Percentiles rank a stretch among this genome's conserved stretches.
Evolutionary conservation across 2,797 vertebrate genomes (phyloP).

Genomic region (Mico argentatus): DNA sequence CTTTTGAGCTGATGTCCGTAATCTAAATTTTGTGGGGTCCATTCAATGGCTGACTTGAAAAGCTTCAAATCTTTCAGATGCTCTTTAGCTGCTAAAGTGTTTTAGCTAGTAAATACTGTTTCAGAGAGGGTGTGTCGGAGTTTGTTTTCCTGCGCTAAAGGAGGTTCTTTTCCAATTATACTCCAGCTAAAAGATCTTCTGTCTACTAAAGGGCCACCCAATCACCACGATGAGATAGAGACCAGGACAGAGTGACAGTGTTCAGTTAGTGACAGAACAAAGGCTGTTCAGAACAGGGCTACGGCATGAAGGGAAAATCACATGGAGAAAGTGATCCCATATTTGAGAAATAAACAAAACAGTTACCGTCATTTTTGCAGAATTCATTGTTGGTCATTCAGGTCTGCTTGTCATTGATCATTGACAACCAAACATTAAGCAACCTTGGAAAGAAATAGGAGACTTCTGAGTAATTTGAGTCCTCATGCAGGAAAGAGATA

Average conservation of each 20-base stretch:
- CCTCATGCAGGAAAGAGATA: background rate
- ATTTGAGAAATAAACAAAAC: background rate
- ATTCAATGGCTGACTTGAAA: background rate
- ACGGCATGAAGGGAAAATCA: background rate
- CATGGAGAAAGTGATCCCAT: background rate
- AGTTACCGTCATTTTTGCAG: background rate
- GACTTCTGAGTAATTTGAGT: background rate
- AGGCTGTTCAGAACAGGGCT: background rate
- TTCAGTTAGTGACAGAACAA: background rate
- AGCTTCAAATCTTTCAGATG: background rate
- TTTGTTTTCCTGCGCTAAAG: background rate
- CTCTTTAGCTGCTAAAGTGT: background rate
- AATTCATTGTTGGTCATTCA: background rate
- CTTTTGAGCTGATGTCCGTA: background rate
- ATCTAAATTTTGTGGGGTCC: background rate
- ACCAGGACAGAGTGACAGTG: background rate
- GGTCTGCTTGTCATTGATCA: background rate
- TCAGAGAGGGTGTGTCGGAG: background rate
- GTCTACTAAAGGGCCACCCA: background rate
- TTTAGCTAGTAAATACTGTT: background rate
- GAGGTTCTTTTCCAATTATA: background rate
- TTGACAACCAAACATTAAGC: background rate
- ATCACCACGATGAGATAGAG: background rate
- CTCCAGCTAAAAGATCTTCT: background rate
- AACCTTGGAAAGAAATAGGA: background rate